Evolutionary conservation across 2,888 invertebrate species (phyloP).

Genomic region (Tanypteryx hageni): DNA sequence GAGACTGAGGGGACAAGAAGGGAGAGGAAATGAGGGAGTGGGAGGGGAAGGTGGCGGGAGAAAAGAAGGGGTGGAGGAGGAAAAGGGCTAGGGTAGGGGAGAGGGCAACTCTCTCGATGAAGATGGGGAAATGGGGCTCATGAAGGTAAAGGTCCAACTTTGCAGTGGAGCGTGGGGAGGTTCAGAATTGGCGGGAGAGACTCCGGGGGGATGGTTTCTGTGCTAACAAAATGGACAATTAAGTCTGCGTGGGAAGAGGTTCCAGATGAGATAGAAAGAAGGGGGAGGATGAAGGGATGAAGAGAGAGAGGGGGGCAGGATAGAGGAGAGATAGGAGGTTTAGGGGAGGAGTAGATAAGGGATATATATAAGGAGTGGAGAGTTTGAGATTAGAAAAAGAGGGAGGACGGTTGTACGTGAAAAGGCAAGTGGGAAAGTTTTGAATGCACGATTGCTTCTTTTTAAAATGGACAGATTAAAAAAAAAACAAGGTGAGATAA

Average conservation of each 20-base stretch:
- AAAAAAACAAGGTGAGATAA: too few species aligned
- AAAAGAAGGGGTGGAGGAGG: background rate
- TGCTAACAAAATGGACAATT: constrained; percentile 29
- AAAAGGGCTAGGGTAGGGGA: background rate
- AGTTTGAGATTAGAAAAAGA: too few species aligned
- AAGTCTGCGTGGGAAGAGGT: background rate
- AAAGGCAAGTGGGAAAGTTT: too few species aligned
- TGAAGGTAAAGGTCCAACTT: background rate
- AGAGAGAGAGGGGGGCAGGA: too few species aligned
- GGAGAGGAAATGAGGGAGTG: background rate
- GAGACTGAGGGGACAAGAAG: background rate
- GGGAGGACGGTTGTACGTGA: too few species aligned
- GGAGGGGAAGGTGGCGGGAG: background rate
- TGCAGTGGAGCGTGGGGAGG: background rate
- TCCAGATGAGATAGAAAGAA: background rate
- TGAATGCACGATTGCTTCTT: too few species aligned
- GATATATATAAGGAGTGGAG: too few species aligned
- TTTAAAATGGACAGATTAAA: too few species aligned
- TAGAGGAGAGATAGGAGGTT: too few species aligned
- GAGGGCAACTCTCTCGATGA: background rate
- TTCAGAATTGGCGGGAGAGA: background rate
- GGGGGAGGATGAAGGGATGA: background rate
- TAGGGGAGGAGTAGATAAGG: too few species aligned
- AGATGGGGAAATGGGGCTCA: background rate
- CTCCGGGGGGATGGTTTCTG: background rate